Percentiles rank a stretch among this genome's conserved stretches.
Conservation (phyloP, 2,113 vertebrate genomes). For the Leucopsar rothschildi region DNA sequence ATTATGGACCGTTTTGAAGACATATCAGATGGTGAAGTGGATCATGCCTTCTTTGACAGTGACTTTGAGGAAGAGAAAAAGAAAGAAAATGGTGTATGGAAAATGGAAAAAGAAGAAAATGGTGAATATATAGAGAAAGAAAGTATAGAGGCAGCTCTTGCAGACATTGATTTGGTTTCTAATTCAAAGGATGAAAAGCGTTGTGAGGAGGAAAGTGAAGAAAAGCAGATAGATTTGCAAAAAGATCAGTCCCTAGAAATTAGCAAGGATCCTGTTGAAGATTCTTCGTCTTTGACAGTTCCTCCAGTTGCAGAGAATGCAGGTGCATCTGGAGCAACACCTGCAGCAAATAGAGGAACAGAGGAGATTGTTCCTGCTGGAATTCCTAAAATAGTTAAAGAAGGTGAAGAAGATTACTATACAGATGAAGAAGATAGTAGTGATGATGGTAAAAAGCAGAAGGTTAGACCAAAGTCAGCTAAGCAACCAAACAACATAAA, state of each 20-base stretch:
- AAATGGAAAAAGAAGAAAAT: conserved; percentile 5
- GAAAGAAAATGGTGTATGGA: neutral
- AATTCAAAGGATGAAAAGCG: neutral
- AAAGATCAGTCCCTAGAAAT: neutral
- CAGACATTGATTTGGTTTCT: neutral
- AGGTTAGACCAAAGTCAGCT: conserved; percentile 53
- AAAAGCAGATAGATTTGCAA: neutral
- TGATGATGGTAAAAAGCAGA: conserved; percentile 69
- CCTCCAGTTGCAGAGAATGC: conserved; percentile 11
- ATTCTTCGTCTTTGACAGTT: neutral
- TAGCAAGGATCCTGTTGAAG: neutral
- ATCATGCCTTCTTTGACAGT: conserved; percentile 96
- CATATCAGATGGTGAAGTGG: conserved; percentile 86
- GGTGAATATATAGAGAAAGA: neutral
- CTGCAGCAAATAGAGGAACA: conserved; percentile 17
- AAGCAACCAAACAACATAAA: conserved; percentile 68
- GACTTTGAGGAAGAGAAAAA: conserved; percentile 77
- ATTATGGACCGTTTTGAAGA: conserved; percentile 79
- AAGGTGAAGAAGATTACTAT: conserved; percentile 72
- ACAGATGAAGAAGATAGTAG: conserved; percentile 79
- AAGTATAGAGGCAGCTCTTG: neutral
- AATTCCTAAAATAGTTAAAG: conserved; percentile 68
- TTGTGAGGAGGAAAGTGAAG: conserved; percentile 40
- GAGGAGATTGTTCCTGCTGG: conserved; percentile 40
- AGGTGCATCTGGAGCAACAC: conserved; percentile 43